Base-by-base conservation (phyloP, 2,888 invertebrate genomes). In the Campoplex nolae region DNA sequence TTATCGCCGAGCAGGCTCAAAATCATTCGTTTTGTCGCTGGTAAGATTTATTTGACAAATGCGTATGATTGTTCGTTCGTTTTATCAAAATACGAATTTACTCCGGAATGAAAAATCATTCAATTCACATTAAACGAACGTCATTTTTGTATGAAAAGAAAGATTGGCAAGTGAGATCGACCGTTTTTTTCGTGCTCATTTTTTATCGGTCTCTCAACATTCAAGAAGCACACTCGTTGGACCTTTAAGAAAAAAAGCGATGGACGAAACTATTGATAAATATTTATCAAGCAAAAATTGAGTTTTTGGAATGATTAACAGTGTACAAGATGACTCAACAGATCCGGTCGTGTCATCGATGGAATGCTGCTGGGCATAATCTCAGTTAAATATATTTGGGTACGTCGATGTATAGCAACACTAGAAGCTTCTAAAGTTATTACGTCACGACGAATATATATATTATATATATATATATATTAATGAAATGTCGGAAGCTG, bases 351-450 rank as follows among this genome's bases (percentile, higher is more conserved):
- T 3, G 6, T 38, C 6, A 3, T 2, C 28, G 2, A 16, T 62
- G 71, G 28, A 38, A 58, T 42, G 9, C 38, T 38, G 32, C 38
- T 38, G 18, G 62, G 8, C 76, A 9, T 35, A 32, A 76, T 62
- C 9, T 65, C 48, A 9, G 48, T 76, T 7, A 76, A 65, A 76
- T 77, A 76, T 77, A 48, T 77, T 48, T 67, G 6, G 2, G 51
- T 58, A 58, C 56, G 35, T 58, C 1, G n/a, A 74, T 38, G 58
- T 74, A 68, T 79, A 74, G 68, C 79, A 68, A 79, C 68, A 75
- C 79, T 67, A 77, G 73, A 79, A 84, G 84, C 83, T 71, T 35
- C 9, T 6, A 70, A 51, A 76, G 45, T 48, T 32, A 58, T 62
- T 70, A 73, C 70, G 45, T 58, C 45, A 11, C 18, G 67, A 62